A percentile compares a stretch with the other conserved stretches of the same genome.
These are phyloP conservation scores for Myiotriccus ornatus DNA, from an alignment of 2,797 vertebrate species.

Conservation along the genomic window DNA sequence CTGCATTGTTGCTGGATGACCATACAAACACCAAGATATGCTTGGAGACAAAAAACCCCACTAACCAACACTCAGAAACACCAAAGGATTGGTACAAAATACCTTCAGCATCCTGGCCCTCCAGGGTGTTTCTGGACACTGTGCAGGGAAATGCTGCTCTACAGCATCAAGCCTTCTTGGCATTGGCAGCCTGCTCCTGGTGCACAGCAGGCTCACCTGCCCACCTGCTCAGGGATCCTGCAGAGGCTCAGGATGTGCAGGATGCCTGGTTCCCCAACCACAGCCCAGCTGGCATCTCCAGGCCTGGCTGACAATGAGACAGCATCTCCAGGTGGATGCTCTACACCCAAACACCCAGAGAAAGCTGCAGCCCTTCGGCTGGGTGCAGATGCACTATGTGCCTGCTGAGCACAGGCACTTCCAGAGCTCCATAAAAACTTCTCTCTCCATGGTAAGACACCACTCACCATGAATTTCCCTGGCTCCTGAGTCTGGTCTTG, in stretches of 20 bases:
- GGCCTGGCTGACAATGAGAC: not conserved
- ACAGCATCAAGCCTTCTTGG: not conserved
- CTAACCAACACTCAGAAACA: not conserved
- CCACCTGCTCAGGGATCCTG: not conserved
- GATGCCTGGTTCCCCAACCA: not conserved
- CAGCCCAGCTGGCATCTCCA: not conserved
- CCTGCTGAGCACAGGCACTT: not conserved
- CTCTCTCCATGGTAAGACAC: not conserved
- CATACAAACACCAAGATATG: not conserved
- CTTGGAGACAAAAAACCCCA: not conserved
- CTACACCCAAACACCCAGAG: too few species aligned
- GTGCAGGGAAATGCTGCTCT: not conserved
- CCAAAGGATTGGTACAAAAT: not conserved
- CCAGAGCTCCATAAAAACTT: not conserved
- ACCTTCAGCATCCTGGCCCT: not conserved
- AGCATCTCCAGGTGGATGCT: rapidly evolving
- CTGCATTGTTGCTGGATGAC: constrained; percentile 16
- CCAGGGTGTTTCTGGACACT: not conserved
- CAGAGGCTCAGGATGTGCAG: not conserved
- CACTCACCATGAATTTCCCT: not conserved
- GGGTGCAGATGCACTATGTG: rapidly evolving
- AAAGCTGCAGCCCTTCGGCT: not conserved
- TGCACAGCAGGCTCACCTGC: not conserved
- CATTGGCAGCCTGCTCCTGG: not conserved
- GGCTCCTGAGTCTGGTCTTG: rapidly evolving